These are phyloP conservation scores for Bucorvus abyssinicus DNA, from an alignment of 2,797 vertebrate species.

Conservation along the genomic window DNA sequence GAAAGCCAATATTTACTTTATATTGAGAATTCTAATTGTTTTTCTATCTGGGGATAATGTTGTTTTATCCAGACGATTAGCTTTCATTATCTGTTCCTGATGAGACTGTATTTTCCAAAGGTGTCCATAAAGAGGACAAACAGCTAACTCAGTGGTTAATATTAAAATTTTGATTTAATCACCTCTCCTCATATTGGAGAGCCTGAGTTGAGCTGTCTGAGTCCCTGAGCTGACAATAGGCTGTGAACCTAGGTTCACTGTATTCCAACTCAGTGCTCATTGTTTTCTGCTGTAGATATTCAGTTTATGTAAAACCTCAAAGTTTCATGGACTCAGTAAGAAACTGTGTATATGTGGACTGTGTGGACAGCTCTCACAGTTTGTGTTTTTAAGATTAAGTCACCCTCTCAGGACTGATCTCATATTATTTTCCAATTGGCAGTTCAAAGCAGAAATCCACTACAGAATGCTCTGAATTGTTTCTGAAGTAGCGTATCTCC, in stretches of 20 bases:
- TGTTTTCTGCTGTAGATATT: background rate
- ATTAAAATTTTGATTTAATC: background rate
- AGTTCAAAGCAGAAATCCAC: background rate
- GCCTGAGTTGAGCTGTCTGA: background rate
- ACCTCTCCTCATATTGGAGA: background rate
- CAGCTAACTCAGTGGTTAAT: background rate
- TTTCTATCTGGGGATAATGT: background rate
- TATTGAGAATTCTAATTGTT: background rate
- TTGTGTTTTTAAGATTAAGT: background rate
- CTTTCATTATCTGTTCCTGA: background rate
- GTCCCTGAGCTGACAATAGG: background rate
- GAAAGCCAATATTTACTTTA: background rate
- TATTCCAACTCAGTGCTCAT: background rate
- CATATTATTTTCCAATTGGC: background rate
- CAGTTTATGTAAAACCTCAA: background rate
- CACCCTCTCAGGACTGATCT: background rate
- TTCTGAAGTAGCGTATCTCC: background rate
- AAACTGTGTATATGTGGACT: background rate
- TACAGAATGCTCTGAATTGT: background rate
- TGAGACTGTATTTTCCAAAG: background rate
- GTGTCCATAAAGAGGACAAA: background rate
- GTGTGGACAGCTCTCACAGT: background rate
- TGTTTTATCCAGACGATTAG: background rate
- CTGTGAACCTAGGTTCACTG: background rate
- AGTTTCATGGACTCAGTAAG: background rate